Evolutionary conservation across 2,888 invertebrate genomes (phyloP), one percentile per base, ranked within the genome.

Genomic region (Ophioninae sp.): DNA sequence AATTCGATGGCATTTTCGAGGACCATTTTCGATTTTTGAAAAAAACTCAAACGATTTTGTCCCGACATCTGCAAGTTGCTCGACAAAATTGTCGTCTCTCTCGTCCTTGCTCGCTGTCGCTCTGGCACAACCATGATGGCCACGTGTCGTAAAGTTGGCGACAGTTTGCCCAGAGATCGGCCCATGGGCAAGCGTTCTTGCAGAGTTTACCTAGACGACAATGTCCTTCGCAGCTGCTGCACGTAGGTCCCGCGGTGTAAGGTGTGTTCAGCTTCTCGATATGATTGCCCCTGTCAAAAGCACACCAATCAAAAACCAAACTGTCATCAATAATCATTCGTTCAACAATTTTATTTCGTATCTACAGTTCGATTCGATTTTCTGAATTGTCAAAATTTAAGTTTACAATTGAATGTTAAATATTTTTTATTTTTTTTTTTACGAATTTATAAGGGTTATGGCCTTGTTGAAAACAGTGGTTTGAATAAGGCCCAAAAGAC

Each of bases 151-250:
- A 92, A 37, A 97, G 93, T 76, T 96, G 95, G 23, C 93, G 93
- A 91, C 97, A 97, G 93, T 97, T 97, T 75, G 95, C 95, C 95
- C 95, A 97, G 58, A 94, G 93, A 91, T 97, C 96, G 61, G 95
- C 95, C 84, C 94, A 94, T 58, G 94, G 94, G 89, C 97, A 97
- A 0, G 95, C 90, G 93, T 97, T 97, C 59, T 95, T 95, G 93
- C 97, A 97, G n/a, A 97, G 94, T 85, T 94, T 94, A 56, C 94
- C 94, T 13, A 94, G 93, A 82, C 94, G 93, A 91, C 97, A 97
- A 85, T 95, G 92, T 37, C 94, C 93, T 23, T 94, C 94, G 90
- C 97, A 97, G 77, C 94, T 94, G 44, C 93, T 94, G 91, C 97
- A 97, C 0, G 96, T 94, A 71, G 92, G 91, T 0, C 96, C 96